These are phyloP conservation scores for Penaeus indicus DNA, from an alignment of 1,140 invertebrate species.

Conservation along the genomic window DNA sequence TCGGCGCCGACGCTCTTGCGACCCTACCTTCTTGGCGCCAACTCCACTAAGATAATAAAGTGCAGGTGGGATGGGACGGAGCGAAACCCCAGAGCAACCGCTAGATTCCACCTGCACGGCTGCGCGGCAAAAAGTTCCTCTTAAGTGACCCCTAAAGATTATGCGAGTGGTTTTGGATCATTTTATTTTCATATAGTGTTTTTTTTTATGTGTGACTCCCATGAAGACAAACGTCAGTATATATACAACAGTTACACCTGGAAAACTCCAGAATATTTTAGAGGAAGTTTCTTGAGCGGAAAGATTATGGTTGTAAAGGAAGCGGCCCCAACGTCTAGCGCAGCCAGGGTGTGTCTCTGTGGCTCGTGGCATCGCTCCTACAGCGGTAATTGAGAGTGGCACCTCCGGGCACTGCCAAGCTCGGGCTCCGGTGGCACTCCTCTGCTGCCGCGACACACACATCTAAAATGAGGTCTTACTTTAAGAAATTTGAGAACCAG, in stretches of 20 bases:
- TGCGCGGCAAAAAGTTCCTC: not conserved
- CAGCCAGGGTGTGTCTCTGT: not conserved
- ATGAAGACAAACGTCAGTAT: too few relatives aligned
- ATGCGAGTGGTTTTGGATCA: too few relatives aligned
- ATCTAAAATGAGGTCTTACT: constrained; percentile 34
- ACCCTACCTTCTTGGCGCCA: constrained; percentile 20
- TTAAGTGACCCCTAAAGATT: too few relatives aligned
- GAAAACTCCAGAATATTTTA: too few relatives aligned
- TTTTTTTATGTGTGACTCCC: too few relatives aligned
- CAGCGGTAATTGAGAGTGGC: constrained; percentile 56
- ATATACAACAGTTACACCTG: too few relatives aligned
- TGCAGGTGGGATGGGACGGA: constrained; percentile 27
- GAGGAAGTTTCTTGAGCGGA: not conserved
- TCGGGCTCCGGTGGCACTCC: constrained; percentile 13
- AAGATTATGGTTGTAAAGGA: not conserved
- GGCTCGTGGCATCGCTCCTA: constrained; percentile 26
- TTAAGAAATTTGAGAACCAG: constrained; percentile 13
- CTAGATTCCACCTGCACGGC: not conserved
- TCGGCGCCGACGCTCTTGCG: constrained; percentile 25
- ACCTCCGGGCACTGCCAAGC: constrained; percentile 48
- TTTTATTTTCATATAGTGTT: too few relatives aligned
- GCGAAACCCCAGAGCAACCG: not conserved
- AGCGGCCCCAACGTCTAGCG: constrained; percentile 13
- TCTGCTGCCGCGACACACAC: not conserved
- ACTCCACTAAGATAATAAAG: constrained; percentile 34